Evolutionary conservation across 1,140 invertebrate genomes (phyloP), one percentile per base, ranked within the genome.

Genomic region (Thrips palmi): DNA sequence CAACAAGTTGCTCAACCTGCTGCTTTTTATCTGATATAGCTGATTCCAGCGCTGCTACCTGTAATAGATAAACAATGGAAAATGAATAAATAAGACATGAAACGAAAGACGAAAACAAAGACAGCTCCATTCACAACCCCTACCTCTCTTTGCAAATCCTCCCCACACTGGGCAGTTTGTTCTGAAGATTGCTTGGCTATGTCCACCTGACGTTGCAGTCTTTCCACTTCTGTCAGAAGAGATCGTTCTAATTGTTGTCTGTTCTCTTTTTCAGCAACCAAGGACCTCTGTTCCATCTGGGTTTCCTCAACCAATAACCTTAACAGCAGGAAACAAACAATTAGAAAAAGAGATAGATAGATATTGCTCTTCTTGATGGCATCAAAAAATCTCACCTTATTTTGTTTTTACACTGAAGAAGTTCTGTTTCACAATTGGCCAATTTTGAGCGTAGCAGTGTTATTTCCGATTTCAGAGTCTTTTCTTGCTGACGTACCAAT

Each of bases 401-500:
- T 60, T 83, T 85, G 52, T 81, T 88, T 63, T 84, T 84, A 56
- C 83, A 87, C 46, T 87, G 79, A 40, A 84, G 54, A 34, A 89
- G 56, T 57, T 91, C 82, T 0, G 79, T 84, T 60, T 89, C 84
- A 53, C 82, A 85, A 55, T 86, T 84, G 0, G 77, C 77, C 36
- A 89, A 55, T 52, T 87, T 86, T 1, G 78, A 82, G 40, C 81
- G 63, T 23, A 88, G 59, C 28, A 84, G 56, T 1, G 78, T 79
- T 43, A 88, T 74, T 63, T 89, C 83, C 0, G 77, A 83, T 51
- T 82, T 80, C 0, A 88, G 52, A 0, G 78, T 82, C 58, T 84
- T 82, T 52, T 86, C 83, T 53, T 84, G 77, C 47, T 88, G 78
- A 49, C 77, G 71, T n/a, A 81, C 74, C 49, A 88, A 67, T 57